These are phyloP conservation scores for Tautogolabrus adspersus DNA, from an alignment of 2,113 vertebrate genomes.

Conservation along the genomic window DNA sequence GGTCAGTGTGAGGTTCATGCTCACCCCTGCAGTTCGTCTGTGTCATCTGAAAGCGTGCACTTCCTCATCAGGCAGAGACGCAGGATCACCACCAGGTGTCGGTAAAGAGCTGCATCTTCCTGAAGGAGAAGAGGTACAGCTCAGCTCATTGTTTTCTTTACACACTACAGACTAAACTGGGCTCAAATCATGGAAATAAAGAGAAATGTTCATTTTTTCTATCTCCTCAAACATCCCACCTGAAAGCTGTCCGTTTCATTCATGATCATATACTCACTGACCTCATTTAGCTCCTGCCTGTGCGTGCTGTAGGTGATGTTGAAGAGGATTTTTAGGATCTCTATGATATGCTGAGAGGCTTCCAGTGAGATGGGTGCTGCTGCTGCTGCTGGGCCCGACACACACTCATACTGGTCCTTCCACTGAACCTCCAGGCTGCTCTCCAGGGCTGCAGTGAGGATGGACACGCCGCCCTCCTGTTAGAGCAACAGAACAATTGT, in stretches of 20 bases:
- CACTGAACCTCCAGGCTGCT: conserved; percentile 77
- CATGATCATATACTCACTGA: conserved; percentile 27
- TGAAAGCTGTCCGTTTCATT: not conserved
- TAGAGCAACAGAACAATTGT: not conserved
- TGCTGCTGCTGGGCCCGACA: conserved; percentile 38
- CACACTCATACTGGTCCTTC: conserved; percentile 77
- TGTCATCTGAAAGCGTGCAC: conserved; percentile 75
- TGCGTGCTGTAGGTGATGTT: conserved; percentile 80
- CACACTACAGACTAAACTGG: not conserved
- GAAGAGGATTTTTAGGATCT: conserved; percentile 85
- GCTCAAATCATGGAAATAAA: not conserved
- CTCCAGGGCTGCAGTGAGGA: conserved; percentile 79
- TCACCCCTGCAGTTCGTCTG: conserved; percentile 85
- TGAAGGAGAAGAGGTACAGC: conserved; percentile 33
- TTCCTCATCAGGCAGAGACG: conserved; percentile 82
- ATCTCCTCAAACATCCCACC: not conserved
- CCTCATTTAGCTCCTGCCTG: conserved; percentile 80
- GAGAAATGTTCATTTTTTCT: not conserved
- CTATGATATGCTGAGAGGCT: conserved; percentile 72
- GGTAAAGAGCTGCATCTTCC: conserved; percentile 83
- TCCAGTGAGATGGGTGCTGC: conserved; percentile 74
- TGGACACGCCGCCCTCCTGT: conserved; percentile 77
- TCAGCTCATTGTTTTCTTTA: not conserved
- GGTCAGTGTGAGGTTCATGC: not conserved
- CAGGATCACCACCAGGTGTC: conserved; percentile 84